Base-by-base conservation (phyloP, 1,140 invertebrate species). In the Papilio polyxenes region DNA sequence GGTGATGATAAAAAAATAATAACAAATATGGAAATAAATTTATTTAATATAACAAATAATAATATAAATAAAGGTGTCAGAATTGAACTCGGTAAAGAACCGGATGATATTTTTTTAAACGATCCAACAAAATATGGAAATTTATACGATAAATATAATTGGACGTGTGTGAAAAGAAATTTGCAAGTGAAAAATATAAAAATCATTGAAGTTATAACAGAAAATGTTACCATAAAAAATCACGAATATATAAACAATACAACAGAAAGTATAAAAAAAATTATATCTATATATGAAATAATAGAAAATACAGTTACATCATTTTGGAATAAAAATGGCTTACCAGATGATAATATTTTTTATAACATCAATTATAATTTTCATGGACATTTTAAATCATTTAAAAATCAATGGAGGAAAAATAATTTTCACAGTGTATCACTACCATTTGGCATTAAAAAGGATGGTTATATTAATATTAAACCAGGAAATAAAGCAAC, bases 41-140 rank as follows among this genome's bases (percentile, higher is more conserved):
- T 92, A 9, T 93, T 88, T 56, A 91, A 92, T 80, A 82, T 92
- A 2, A 90, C 87, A 20, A 85, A 88, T 0, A 81, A 82, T 0
- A 91, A 90, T 81, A 76, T 93, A 23, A 91, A 90, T 76, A 79
- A 48, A 72, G 90, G 90, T 8, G 74, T 90, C 2, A 83, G 75
- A 75, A 74, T 86, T 10, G 88, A 91, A 83, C 80, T 92, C 0
- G 91, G 90, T 5, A 88, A 85, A 80, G 77, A 13, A 37, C 90
- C 92, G 3, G 83, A 89, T 31, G 85, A 90, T 40, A 81, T 92
- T 17, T 92, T 88, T 69, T 44, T 92, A 3, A 90, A 85, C 59
- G 88, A 91, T 59, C 91, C 90, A 8, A 92, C 92, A 9, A 59
- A 80, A 9, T 90, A 90, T 31, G 83, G 85, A 0, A 82, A 93